phyloP scores from a whole-genome alignment of 2,888 invertebrate genomes.

The Rapana venosa region DNA sequence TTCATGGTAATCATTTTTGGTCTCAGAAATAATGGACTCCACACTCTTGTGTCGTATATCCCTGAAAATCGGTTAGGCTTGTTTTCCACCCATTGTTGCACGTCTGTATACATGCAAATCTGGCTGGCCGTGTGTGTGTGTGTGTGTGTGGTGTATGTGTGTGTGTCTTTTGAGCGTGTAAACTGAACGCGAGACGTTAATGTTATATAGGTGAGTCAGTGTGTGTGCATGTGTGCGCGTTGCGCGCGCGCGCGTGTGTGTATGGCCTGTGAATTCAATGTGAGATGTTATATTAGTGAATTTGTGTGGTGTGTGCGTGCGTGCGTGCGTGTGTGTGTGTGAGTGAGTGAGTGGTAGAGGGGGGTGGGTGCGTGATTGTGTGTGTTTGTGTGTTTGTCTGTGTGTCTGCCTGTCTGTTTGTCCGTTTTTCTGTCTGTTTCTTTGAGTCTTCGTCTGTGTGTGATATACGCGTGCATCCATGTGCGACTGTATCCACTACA shows the following conservation, averaged over 20 bases:
- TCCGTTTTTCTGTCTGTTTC: background rate
- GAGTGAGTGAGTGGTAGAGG: background rate
- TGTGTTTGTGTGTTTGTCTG: background rate
- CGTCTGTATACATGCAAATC: too few species aligned
- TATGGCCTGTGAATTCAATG: too few species aligned
- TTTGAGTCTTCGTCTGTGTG: background rate
- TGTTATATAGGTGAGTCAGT: too few species aligned
- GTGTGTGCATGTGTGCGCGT: background rate
- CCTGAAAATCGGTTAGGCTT: too few species aligned
- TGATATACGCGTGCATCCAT: background rate
- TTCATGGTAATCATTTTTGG: too few species aligned
- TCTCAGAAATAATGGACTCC: too few species aligned
- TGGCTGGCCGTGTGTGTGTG: background rate
- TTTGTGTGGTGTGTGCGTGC: background rate
- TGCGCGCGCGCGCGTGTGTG: background rate
- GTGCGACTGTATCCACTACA: background rate
- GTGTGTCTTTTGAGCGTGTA: conserved; percentile 1
- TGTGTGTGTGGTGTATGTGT: conserved; percentile 5
- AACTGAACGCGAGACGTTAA: too few species aligned
- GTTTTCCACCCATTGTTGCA: too few species aligned
- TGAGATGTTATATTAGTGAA: too few species aligned
- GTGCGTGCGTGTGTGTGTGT: background rate
- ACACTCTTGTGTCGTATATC: too few species aligned
- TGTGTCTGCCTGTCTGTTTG: background rate
- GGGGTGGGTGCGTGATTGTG: conserved; percentile 2